Evolutionary conservation across 2,797 vertebrate species (phyloP).

Genomic region (Rhodeus uyekii): DNA sequence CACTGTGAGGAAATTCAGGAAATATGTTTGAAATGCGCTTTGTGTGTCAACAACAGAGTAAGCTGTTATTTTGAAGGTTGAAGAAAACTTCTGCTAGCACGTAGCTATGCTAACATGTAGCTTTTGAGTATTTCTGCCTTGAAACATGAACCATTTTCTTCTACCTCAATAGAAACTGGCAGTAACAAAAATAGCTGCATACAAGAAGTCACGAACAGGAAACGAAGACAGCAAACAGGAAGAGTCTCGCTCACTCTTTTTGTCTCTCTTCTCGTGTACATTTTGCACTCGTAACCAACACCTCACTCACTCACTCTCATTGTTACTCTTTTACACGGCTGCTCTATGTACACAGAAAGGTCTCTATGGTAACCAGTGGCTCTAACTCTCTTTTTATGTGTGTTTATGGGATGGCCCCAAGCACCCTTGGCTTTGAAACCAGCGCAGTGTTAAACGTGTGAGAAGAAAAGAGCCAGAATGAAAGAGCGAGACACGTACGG

Average conservation of each 20-base stretch:
- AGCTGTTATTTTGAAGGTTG: neutral
- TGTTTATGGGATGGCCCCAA: conserved; percentile 66
- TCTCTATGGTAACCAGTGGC: conserved; percentile 66
- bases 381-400: neutral
- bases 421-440: conserved; percentile 2
- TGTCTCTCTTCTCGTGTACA: neutral
- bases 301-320: conserved; percentile 45
- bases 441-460: conserved; percentile 28
- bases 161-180: conserved; percentile 65
- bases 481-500: conserved; percentile 62
- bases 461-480: conserved; percentile 32
- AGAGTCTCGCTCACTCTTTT: conserved; percentile 69
- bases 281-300: neutral
- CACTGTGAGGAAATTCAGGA: neutral
- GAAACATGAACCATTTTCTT: neutral
- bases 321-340: conserved; percentile 77
- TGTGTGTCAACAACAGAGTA: neutral
- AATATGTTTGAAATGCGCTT: neutral
- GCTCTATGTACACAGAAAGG: conserved; percentile 65
- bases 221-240: conserved; percentile 78
- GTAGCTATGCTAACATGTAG: neutral
- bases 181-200: conserved; percentile 50
- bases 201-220: conserved; percentile 48
- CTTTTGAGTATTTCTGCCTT: neutral
- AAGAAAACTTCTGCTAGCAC: neutral